Base-by-base conservation (phyloP, 2,113 vertebrate species). In the Lepus timidus region DNA sequence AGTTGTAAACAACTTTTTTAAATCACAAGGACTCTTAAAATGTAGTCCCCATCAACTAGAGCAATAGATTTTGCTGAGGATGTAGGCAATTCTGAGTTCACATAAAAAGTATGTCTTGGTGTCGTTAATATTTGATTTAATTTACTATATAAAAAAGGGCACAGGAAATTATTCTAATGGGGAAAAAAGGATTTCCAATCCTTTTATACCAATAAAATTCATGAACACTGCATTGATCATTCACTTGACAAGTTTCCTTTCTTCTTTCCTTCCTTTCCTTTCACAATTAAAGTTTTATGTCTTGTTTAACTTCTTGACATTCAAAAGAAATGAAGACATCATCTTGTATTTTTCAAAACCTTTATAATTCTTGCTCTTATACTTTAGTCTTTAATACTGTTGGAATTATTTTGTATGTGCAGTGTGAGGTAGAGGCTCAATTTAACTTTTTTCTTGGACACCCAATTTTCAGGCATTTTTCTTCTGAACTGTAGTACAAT, bases 1-100 rank as follows among this genome's bases (percentile, higher is more conserved):
- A 75, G 14, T 86, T 89, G 10, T 55, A 91, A 89, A 49, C 55
- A 85, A 70, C 19, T 85, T 36, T 80, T 92, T 74, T 83, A 44
- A 91, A 91, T 73, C 93, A 62, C 13, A 93, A 22, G 33, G 25
- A 65, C 16, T 76, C 10, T 90, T 83, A 86, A 94, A 93, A 71
- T 55, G 4, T 68, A 71, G 71, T 94, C 67, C 85, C 36, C 22
- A 13, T 44, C 25, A 23, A 86, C 58, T 64, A 27, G 14, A 73
- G 17, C 49, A 73, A 33, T 74, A 29, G 36, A 52, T 68, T 25
- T 71, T 79, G 61, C 58, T 86, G 36, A 93, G 93, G 14, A 49
- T 52, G 58, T 51, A 58, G 29, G 13, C 68, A 93, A 88, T 79
- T 93, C 14, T 55, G 73, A 92, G 36, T 78, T 88, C 68, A 58